Base-by-base conservation (phyloP, 2,113 vertebrate genomes). In the Candoia aspera region DNA sequence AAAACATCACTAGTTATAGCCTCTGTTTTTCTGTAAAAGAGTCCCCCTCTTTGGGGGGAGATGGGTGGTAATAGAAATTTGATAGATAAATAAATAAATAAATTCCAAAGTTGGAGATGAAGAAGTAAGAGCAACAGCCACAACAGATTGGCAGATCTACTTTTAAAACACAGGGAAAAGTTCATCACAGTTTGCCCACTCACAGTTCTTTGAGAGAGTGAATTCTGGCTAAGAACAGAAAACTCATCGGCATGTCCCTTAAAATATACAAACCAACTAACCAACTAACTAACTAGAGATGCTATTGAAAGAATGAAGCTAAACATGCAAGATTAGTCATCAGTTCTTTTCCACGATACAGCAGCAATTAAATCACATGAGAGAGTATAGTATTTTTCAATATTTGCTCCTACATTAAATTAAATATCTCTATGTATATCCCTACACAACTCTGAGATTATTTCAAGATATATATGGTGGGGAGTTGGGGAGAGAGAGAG, bases 291-390 rank as follows among this genome's bases (percentile, higher is more conserved):
- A 79, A 79, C 13, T 37, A 60, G 8, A 85, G 57, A 85, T 85
- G 26, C 24, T 60, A 84, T 90, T 15, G 29, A 59, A 42, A 46
- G 33, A 90, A 84, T 90, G 42, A 84, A 59, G 29, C 33, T 57
- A 83, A 55, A 57, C 9, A 17, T 57, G 29, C 33, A 19, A 73
- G 26, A 68, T 46, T 19, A 90, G 13, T 57, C 33, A 79, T 54
- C 53, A 83, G 9, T 83, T 79, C 49, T 90, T 90, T 79, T 54
- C n/a, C 49, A 88, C 17, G 57, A 88, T 26, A 42, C 19, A 42
- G 54, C 37, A 68, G 60, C 60, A 46, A 42, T 68, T 91, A 26
- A 86, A 64, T 19, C 29, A 91, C 8, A 91, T 24, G 90, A 91
- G 29, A n/a, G 46, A 26, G 53, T n/a, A 2, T 37, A 55, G 37